Percentiles rank a stretch among this genome's conserved stretches.
Evolutionary conservation across 2,797 vertebrate genomes (phyloP).

Genomic region (Uromys caudimaculatus): DNA sequence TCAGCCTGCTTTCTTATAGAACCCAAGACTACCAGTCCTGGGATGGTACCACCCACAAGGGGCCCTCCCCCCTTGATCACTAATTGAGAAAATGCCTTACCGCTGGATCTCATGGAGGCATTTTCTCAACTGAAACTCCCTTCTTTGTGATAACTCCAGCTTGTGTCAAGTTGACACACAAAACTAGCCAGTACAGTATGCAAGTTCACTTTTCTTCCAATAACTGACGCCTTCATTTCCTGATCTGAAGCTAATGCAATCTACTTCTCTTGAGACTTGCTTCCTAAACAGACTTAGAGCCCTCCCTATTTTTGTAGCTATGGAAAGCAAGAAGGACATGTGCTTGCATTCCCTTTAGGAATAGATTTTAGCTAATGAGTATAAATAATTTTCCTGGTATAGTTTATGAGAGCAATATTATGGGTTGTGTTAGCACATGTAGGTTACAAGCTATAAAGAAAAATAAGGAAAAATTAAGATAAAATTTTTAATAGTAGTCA

Average conservation of each 20-base stretch:
- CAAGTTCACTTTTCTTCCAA: background rate
- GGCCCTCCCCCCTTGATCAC: too few relatives aligned
- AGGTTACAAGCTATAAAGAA: constrained; percentile 21
- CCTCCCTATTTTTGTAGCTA: background rate
- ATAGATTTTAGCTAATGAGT: constrained; percentile 13
- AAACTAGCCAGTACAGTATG: too few relatives aligned
- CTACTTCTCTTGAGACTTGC: background rate
- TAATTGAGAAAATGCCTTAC: too few relatives aligned
- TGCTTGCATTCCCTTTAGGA: background rate
- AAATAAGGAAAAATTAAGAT: background rate
- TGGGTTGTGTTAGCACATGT: background rate
- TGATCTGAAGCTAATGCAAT: background rate
- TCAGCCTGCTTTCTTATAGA: too few relatives aligned
- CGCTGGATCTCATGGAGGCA: too few relatives aligned
- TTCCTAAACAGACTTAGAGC: constrained; percentile 7
- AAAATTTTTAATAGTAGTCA: background rate
- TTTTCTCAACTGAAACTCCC: too few relatives aligned
- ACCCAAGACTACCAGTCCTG: too few relatives aligned
- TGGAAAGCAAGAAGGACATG: background rate
- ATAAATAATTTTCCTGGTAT: background rate
- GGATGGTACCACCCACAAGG: too few relatives aligned
- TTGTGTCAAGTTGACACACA: too few relatives aligned
- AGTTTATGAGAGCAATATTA: background rate
- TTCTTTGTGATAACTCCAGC: too few relatives aligned
- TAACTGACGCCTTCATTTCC: background rate